phyloP scores from a whole-genome alignment of 2,113 vertebrate species.

The Pyxicephalus adspersus region DNA sequence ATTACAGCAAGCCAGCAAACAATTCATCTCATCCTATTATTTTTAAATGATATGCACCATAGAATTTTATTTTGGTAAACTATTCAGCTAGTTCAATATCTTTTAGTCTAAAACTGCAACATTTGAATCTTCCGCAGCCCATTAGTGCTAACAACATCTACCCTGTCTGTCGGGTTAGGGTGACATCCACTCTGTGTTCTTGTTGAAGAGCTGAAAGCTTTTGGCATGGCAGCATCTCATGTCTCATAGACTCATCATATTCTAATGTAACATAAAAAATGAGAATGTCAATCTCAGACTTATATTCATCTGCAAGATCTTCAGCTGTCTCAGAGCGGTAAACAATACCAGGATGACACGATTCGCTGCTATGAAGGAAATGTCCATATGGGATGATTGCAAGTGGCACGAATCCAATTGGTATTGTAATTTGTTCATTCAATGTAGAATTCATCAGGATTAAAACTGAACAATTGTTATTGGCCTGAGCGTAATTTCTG shows the following conservation, averaged over 20 bases:
- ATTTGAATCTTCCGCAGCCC: conserved; percentile 17
- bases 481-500: too few species aligned
- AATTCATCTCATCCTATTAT: too few species aligned
- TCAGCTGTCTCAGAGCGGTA: neutral
- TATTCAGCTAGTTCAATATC: neutral
- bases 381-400: neutral
- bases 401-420: too few species aligned
- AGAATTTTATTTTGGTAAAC: neutral
- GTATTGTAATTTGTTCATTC: too few species aligned
- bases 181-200: conserved; percentile 40
- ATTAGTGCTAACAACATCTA: conserved; percentile 13
- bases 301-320: neutral
- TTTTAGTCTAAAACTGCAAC: neutral
- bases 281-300: conserved; percentile 24
- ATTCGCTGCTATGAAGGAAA: neutral
- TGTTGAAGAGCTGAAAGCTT: conserved; percentile 9
- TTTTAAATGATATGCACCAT: too few species aligned
- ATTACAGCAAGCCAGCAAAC: too few species aligned
- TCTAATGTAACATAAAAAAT: conserved; percentile 2
- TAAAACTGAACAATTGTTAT: too few species aligned
- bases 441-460: too few species aligned
- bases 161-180: conserved; percentile 20
- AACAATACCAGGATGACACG: neutral
- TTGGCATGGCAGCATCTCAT: conserved; percentile 15
- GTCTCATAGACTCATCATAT: conserved; percentile 10